Evolutionary conservation across 2,888 invertebrate genomes (phyloP).

Genomic region (Zygothrica quintamaculata): DNA sequence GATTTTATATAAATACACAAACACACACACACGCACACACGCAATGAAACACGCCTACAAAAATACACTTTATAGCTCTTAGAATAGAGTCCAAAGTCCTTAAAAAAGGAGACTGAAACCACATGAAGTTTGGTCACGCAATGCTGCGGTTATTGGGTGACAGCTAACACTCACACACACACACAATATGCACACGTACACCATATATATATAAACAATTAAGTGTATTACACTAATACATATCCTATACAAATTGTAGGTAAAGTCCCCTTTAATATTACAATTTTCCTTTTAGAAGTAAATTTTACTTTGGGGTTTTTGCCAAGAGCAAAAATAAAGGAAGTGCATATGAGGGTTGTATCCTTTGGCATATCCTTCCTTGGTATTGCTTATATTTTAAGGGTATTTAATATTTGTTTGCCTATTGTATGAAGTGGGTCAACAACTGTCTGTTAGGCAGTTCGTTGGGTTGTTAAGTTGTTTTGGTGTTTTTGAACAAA

Average conservation of each 20-base stretch:
- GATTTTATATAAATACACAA: conserved; percentile 48
- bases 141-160: conserved; percentile 56
- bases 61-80: conserved; percentile 13
- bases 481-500: conserved; percentile 38
- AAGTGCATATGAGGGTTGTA: no score
- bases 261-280: no score
- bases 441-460: conserved; percentile 26
- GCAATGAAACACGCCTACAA: conserved; percentile 6
- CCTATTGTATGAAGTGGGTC: conserved; percentile 48
- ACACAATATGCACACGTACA: conserved; percentile 4
- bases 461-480: conserved; percentile 23
- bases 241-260: conserved; percentile 14
- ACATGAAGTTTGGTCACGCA: conserved; percentile 71
- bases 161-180: conserved; percentile 41
- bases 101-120: conserved; percentile 34
- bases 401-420: conserved; percentile 63
- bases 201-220: conserved; percentile 1
- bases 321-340: no score
- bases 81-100: conserved; percentile 13
- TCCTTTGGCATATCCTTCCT: conserved; percentile 1
- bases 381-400: neutral
- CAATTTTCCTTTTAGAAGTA: no score
- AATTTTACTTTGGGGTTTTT: no score
- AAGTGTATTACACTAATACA: conserved; percentile 5
- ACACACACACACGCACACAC: neutral